Evolutionary conservation across 2,113 vertebrate genomes (phyloP).

Genomic region (Uria lomvia): DNA sequence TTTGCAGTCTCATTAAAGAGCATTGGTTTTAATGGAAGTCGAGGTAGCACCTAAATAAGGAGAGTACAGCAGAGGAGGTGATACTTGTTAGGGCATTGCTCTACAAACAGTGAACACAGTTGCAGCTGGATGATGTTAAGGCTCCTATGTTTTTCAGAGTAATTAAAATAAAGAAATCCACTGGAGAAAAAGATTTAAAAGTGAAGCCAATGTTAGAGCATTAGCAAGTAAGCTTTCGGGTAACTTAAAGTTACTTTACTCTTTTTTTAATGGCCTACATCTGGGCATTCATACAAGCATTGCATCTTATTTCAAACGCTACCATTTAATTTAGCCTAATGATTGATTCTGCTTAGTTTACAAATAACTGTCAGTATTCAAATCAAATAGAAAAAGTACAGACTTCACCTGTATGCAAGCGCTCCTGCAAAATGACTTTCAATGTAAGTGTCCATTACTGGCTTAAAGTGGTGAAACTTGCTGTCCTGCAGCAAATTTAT

Average conservation of each 20-base stretch:
- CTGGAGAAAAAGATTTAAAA: background rate
- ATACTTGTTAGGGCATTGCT: background rate
- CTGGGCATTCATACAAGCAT: background rate
- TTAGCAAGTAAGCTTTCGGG: background rate
- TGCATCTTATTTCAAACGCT: background rate
- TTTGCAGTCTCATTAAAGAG: background rate
- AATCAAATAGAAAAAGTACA: slow-evolving; percentile 23
- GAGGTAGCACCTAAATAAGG: background rate
- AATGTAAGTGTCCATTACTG: slow-evolving; percentile 99
- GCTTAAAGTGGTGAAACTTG: slow-evolving; percentile 98
- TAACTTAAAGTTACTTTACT: background rate
- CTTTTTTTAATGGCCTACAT: background rate
- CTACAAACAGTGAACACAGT: background rate
- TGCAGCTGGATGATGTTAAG: background rate
- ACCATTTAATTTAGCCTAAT: background rate
- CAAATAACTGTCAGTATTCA: background rate
- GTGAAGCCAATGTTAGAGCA: background rate
- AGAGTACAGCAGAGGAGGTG: background rate
- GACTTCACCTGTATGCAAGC: slow-evolving; percentile 90
- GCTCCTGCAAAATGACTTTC: slow-evolving; percentile 98
- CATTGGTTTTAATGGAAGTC: background rate
- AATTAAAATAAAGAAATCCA: background rate
- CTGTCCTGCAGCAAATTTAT: slow-evolving; percentile 99
- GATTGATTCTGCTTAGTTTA: background rate
- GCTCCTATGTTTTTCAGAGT: background rate